phyloP scores from a whole-genome alignment of 2,113 vertebrate species.

The Cranoglanis bouderius region DNA sequence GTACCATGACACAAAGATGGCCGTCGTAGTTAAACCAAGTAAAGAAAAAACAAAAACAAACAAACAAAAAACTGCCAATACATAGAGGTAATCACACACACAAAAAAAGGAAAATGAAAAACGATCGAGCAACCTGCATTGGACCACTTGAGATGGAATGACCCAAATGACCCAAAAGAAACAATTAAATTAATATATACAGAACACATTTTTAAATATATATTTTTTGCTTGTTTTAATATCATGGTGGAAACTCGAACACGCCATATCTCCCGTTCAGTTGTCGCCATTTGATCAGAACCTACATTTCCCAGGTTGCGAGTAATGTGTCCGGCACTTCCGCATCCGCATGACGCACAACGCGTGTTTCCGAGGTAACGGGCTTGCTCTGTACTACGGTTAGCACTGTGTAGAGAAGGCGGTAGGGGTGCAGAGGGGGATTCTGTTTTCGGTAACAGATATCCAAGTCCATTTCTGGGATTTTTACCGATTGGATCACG shows the following conservation, averaged over 20 bases:
- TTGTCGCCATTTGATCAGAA: background rate
- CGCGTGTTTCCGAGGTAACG: slow-evolving; percentile 74
- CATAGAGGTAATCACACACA: too few species aligned
- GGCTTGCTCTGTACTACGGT: slow-evolving; percentile 59
- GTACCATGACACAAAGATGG: too few species aligned
- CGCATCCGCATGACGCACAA: slow-evolving; percentile 33
- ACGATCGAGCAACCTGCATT: too few species aligned
- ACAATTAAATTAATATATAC: too few species aligned
- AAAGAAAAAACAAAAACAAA: too few species aligned
- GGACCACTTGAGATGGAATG: too few species aligned
- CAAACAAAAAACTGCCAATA: too few species aligned
- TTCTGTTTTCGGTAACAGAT: slow-evolving; percentile 59
- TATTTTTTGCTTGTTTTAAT: too few species aligned
- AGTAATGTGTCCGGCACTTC: background rate
- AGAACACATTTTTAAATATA: too few species aligned
- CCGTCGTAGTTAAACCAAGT: too few species aligned
- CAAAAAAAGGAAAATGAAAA: too few species aligned
- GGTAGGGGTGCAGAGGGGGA: slow-evolving; percentile 35
- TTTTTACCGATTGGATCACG: slow-evolving; percentile 59
- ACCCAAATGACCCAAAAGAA: too few species aligned
- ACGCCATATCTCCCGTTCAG: background rate
- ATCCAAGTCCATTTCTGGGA: slow-evolving; percentile 57
- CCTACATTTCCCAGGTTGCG: slow-evolving; percentile 40
- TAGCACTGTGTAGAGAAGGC: slow-evolving; percentile 38
- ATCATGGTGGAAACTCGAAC: background rate